Base-by-base conservation (phyloP, 30 jellyfish, hydroid and myxozoan genomes). In the Hydractinia symbiolongicarpus region DNA sequence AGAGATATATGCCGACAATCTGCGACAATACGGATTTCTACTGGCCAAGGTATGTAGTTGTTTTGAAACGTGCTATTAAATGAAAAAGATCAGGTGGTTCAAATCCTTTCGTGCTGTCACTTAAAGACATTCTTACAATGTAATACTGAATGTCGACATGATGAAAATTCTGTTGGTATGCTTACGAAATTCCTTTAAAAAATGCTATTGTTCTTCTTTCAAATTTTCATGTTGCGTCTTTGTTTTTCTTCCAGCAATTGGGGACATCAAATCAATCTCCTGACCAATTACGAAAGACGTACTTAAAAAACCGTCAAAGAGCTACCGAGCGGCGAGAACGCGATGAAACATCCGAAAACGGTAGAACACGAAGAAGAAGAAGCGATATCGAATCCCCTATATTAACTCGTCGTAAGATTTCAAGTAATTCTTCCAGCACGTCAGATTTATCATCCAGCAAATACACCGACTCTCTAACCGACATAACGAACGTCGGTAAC, bases 1-100 rank as follows among this genome's bases (percentile, higher is more conserved):
- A 58, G 95, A 90, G 49, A 51, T 90, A 16, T 90, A 90, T 71
- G 97, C 97, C 7, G 90, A 90, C 61, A 90, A 90, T 60, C 69
- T 90, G 78, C 81, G 97, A 69, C 86, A 81, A 85, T 85, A 90
- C 84, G 78, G 97, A 15, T 84, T 81, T 72, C 92, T 85, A 49
- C 81, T 90, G 82, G 79, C 88, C 57, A 84, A 84, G 97, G 97
- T 90, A 57, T 58, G 83, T 16, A 60, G 4, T 17, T 9, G 0
- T 6, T 64, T 50, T n/a, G 14, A 30, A 2, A 0, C 44, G 44
- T 30, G 44, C 44, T 30, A 30, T 30, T 30, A 30, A 30, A 30
- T 30, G 44, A 30, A 30, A 30, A 30, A 30, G 2, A 30, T 58
- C 19, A 17, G 69, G 19, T 58, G 15, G 3, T 17, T 17, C 69